Conservation (phyloP, 2,113 vertebrate genomes). For the Hippocampus mohnikei region DNA sequence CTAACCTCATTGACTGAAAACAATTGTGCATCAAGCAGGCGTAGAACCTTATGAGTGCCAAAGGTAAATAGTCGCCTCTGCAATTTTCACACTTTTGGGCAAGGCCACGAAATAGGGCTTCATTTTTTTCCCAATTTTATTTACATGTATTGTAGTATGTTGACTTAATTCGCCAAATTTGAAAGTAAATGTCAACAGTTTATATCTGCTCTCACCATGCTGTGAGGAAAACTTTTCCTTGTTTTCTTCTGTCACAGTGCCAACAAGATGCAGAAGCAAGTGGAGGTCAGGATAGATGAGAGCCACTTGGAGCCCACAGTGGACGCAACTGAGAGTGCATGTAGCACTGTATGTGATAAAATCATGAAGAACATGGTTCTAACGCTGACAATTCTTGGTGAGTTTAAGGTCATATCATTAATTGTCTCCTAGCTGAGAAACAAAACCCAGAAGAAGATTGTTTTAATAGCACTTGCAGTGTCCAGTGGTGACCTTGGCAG, state of each 20-base stretch:
- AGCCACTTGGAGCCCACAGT: constrained; percentile 75
- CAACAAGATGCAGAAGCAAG: constrained; percentile 94
- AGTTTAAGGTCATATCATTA: constrained; percentile 32
- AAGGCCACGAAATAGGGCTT: neutral
- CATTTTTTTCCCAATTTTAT: neutral
- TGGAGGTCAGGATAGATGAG: constrained; percentile 92
- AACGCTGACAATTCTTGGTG: constrained; percentile 90
- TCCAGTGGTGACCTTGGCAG: neutral
- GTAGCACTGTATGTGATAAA: constrained; percentile 78
- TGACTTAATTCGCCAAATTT: neutral
- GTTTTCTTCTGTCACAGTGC: constrained; percentile 65
- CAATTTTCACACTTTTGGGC: neutral
- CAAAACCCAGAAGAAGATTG: neutral
- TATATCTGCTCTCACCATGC: too few species aligned
- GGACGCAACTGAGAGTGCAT: constrained; percentile 69
- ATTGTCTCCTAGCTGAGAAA: neutral
- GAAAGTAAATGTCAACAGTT: neutral
- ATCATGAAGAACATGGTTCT: constrained; percentile 90
- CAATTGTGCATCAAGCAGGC: neutral
- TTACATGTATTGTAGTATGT: neutral
- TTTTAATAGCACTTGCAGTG: neutral
- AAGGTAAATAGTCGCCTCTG: neutral
- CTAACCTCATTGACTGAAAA: neutral
- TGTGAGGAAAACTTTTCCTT: neutral
- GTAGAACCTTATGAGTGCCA: neutral